phyloP scores from a whole-genome alignment of 1,140 invertebrate species.

The Megalonaias nervosa region DNA sequence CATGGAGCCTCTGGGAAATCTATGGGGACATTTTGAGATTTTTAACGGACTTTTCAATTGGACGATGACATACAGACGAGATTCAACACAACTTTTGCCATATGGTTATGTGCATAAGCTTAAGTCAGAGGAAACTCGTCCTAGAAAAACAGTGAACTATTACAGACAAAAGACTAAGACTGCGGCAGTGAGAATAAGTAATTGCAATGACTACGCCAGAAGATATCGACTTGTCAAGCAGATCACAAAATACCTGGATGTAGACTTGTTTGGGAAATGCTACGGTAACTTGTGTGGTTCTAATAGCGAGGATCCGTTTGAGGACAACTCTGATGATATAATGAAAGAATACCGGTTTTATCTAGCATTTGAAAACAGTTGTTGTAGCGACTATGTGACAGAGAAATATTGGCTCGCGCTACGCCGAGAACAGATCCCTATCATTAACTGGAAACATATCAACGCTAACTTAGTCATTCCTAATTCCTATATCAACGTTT shows the following conservation, averaged over 20 bases:
- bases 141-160: conserved; percentile 15
- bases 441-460: conserved; percentile 53
- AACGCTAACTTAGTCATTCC: conserved; percentile 69
- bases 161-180: conserved; percentile 37
- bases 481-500: conserved; percentile 93
- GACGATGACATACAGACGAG: conserved; percentile 54
- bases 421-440: conserved; percentile 51
- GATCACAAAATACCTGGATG: conserved; percentile 73
- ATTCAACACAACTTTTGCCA: conserved; percentile 47
- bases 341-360: conserved; percentile 90
- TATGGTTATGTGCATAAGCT: conserved; percentile 37
- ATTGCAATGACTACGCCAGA: conserved; percentile 75
- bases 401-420: conserved; percentile 68
- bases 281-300: conserved; percentile 45
- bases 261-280: conserved; percentile 79
- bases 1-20: conserved; percentile 50
- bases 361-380: conserved; percentile 69
- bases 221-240: conserved; percentile 74
- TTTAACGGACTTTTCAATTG: conserved; percentile 54
- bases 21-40: conserved; percentile 34
- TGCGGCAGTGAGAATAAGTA: conserved; percentile 78
- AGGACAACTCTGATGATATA: conserved; percentile 44
- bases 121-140: conserved; percentile 9
- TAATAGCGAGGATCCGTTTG: conserved; percentile 33
- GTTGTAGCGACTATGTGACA: conserved; percentile 69